Evolutionary conservation across 2,888 invertebrate species (phyloP).

Genomic region (Amorpha juglandis): DNA sequence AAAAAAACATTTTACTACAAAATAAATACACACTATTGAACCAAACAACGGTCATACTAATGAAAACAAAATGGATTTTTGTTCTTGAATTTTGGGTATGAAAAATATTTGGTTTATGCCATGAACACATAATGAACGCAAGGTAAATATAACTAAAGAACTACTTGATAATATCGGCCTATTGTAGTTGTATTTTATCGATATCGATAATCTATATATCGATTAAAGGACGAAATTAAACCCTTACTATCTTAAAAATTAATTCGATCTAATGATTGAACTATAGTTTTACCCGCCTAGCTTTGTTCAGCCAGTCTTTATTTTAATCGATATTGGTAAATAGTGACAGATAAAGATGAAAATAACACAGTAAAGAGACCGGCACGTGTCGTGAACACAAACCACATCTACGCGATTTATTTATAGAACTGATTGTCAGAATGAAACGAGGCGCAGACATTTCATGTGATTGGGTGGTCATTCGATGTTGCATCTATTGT

Average conservation of each 20-base stretch:
- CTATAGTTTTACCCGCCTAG: background rate
- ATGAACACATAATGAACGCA: constrained; percentile 49
- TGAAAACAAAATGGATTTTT: constrained; percentile 39
- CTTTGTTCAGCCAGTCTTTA: background rate
- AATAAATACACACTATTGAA: constrained; percentile 54
- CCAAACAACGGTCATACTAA: constrained; percentile 49
- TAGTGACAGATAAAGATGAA: background rate
- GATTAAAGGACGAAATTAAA: background rate
- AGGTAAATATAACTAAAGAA: constrained; percentile 30
- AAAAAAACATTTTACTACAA: constrained; percentile 70
- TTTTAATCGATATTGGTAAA: constrained; percentile 27
- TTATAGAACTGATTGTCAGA: too few relatives aligned
- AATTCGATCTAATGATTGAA: background rate
- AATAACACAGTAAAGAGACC: background rate
- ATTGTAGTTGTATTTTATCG: constrained; percentile 28
- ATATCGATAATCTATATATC: constrained; percentile 29
- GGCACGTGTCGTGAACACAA: too few relatives aligned
- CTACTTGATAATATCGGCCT: constrained; percentile 40
- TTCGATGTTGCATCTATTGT: too few relatives aligned
- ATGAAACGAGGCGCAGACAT: too few relatives aligned
- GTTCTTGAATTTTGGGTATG: constrained; percentile 33
- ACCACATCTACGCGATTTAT: too few relatives aligned
- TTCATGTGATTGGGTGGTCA: too few relatives aligned
- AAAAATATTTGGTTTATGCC: constrained; percentile 49
- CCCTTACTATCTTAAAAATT: constrained; percentile 5